phyloP scores from a whole-genome alignment of 1,140 invertebrate species.

The Protaetia brevitarsis region DNA sequence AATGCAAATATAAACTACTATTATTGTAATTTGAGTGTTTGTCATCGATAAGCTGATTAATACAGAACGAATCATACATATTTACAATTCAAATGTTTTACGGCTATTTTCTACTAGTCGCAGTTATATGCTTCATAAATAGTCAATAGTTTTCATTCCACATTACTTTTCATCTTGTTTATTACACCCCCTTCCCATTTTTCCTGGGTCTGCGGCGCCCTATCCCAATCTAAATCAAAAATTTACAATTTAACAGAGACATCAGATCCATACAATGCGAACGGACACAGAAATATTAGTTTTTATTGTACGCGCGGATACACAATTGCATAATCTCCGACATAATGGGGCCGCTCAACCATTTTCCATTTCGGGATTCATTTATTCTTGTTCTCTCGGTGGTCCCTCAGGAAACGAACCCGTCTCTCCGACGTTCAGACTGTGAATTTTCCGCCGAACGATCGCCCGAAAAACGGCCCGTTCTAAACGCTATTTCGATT shows the following conservation, averaged over 20 bases:
- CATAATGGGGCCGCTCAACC: conserved; percentile 27
- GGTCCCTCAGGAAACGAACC: conserved; percentile 24
- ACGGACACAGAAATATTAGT: conserved; percentile 24
- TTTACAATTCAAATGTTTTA: no score
- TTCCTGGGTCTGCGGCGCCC: not conserved
- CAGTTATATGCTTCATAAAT: no score
- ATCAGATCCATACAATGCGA: conserved; percentile 19
- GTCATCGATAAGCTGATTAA: no score
- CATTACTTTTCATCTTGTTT: no score
- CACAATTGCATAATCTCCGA: conserved; percentile 25
- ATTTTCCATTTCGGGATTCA: conserved; percentile 28
- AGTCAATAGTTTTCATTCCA: no score
- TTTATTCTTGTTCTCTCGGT: conserved; percentile 28
- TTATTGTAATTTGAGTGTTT: no score
- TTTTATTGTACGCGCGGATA: conserved; percentile 26
- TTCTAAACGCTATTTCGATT: conserved; percentile 31
- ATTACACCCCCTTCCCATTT: no score
- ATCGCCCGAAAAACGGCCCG: conserved; percentile 12
- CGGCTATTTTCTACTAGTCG: no score
- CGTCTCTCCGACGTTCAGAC: conserved; percentile 29
- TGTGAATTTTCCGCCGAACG: conserved; percentile 23
- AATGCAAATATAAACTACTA: no score
- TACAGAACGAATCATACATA: no score
- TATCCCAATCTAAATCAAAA: conserved; percentile 6
- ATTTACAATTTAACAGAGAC: conserved; percentile 16